Base-by-base conservation (phyloP, 2,113 vertebrate species). In the Microtus ochrogaster region DNA sequence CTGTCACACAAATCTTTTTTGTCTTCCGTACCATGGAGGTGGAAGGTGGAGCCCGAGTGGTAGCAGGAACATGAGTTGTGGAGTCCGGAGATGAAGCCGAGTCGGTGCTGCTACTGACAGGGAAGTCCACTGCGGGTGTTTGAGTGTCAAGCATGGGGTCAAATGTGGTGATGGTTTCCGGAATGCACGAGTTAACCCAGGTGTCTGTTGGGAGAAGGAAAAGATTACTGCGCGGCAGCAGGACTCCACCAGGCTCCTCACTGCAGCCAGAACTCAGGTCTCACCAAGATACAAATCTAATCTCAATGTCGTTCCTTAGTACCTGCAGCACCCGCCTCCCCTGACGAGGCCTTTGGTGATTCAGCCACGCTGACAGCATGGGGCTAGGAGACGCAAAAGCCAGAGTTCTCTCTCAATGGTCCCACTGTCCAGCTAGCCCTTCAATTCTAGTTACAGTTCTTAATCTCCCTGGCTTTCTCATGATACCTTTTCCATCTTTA, bases 181-280 rank as follows among this genome's bases (percentile, higher is more conserved):
- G 98, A 63, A 96, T 17, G 93, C 98, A 99, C 0, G 99, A 99
- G 96, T 99, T 98, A 82, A 98, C 96, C 77, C 96, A 96, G 47
- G 41, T 95, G 96, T 99, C 99, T 99, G 96, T 85, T 90, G 76
- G 52, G 79, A 63, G 94, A 79, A 91, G 77, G 97, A 96, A 97
- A 41, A 47, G n/a, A 96, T n/a, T n/a, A n/a, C n/a, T n/a, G 6
- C 47, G 81, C 26, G n/a, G 52, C 2, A 79, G 21, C 2, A 85
- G 39, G 8, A 30, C 77, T 13, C 28, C 14, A 7, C 11, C 49
- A 1, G 39, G 47, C 61, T 17, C 11, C 73, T 68, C 77, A 65
- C 33, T 41, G 26, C 5, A 65, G 36, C 24, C 47, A 44, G 33
- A 92, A 85, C 49, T 16, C 47, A 39, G 72, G 58, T 90, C 73